These are phyloP conservation scores for Tromatobia lineatoria DNA, from an alignment of 2,888 invertebrate species.

Conservation along the genomic window DNA sequence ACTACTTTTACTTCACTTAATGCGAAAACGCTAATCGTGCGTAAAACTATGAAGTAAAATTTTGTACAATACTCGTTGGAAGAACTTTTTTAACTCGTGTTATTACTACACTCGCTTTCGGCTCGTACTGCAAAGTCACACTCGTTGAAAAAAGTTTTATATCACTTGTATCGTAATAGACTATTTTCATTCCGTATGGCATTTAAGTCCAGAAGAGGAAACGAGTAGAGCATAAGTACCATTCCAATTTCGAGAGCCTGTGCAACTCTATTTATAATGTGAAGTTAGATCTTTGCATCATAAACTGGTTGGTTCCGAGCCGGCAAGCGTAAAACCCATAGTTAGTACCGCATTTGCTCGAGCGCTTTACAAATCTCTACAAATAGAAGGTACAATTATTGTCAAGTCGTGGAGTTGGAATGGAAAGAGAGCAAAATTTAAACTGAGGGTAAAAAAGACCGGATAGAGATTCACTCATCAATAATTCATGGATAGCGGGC, in stretches of 20 bases:
- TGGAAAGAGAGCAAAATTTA: conserved; percentile 19
- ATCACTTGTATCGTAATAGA: too few relatives aligned
- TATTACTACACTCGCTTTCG: too few relatives aligned
- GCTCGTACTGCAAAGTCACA: too few relatives aligned
- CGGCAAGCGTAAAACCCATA: conserved; percentile 32
- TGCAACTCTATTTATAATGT: neutral
- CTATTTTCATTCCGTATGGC: neutral
- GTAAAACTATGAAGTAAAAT: too few relatives aligned
- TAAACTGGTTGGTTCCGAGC: neutral
- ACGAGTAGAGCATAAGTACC: neutral
- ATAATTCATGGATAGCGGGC: conserved; percentile 75
- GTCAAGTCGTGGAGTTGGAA: conserved; percentile 11
- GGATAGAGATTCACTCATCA: conserved; percentile 66
- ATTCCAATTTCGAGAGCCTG: conserved; percentile 8
- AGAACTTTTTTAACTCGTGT: too few relatives aligned
- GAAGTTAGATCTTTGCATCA: conserved; percentile 3
- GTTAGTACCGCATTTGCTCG: conserved; percentile 65
- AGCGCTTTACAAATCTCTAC: conserved; percentile 55
- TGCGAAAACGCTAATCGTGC: too few relatives aligned
- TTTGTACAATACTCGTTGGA: too few relatives aligned
- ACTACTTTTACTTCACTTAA: too few relatives aligned
- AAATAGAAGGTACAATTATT: conserved; percentile 18
- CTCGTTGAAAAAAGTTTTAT: too few relatives aligned
- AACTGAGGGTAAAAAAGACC: conserved; percentile 21
- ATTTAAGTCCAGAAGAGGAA: conserved; percentile 13